Evolutionary conservation across 2,113 vertebrate species (phyloP).

Genomic region (Scopus umbretta): DNA sequence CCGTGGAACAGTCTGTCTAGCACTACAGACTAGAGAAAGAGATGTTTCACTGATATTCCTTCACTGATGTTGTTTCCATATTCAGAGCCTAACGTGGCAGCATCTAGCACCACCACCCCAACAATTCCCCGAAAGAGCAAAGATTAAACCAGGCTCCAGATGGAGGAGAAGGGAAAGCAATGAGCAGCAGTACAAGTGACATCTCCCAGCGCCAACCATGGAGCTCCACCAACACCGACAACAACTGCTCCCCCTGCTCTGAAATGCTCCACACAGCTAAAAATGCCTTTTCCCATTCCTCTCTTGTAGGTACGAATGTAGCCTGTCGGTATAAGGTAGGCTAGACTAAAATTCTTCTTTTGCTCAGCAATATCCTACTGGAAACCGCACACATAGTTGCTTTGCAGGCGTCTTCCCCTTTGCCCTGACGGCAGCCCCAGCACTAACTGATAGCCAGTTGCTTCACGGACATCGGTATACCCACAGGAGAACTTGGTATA

Average conservation of each 20-base stretch:
- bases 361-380: background rate
- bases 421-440: background rate
- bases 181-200: accelerated
- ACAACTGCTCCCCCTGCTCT: background rate
- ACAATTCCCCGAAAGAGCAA: background rate
- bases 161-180: background rate
- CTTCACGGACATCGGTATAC: accelerated
- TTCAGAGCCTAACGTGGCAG: background rate
- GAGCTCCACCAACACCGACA: background rate
- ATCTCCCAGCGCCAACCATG: background rate
- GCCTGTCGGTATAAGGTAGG: accelerated
- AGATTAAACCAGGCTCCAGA: background rate
- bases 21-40: background rate
- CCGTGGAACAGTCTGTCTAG: no score
- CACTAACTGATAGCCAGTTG: background rate
- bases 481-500: background rate
- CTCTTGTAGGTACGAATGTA: accelerated
- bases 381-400: background rate
- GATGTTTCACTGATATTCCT: background rate
- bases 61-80: background rate
- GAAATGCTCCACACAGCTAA: background rate
- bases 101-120: background rate
- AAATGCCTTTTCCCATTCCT: background rate
- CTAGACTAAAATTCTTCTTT: background rate
- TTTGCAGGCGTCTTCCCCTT: background rate